Conservation (phyloP, 2,797 vertebrate species). For the Hydrophis major region DNA sequence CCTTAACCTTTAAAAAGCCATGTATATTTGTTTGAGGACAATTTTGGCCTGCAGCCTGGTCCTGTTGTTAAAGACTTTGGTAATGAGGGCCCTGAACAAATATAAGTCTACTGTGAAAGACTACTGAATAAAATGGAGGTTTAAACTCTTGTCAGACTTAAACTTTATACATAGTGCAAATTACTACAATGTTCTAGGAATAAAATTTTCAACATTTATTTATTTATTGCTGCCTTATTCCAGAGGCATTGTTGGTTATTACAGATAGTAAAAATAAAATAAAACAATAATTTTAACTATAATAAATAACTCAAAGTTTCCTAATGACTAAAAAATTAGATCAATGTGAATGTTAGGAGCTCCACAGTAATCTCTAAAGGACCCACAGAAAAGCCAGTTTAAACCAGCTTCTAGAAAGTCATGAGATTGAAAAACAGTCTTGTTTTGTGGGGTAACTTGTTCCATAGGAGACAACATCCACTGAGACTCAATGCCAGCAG, state of each 20-base stretch:
- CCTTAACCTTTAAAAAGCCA: conserved; percentile 22
- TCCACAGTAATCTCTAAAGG: neutral
- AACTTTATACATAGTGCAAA: neutral
- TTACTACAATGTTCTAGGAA: neutral
- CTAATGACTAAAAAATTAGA: neutral
- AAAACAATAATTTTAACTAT: neutral
- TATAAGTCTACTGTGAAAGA: neutral
- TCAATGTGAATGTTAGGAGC: neutral
- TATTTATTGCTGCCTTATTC: neutral
- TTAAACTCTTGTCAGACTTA: neutral
- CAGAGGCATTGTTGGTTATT: neutral
- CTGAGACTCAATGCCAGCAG: neutral
- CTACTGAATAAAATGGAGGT: neutral
- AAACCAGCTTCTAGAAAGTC: neutral
- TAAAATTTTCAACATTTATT: neutral
- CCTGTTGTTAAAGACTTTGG: neutral
- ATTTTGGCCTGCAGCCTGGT: conserved; percentile 18
- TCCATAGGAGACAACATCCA: neutral
- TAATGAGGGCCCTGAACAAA: neutral
- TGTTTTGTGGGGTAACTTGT: neutral
- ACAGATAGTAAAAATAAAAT: neutral
- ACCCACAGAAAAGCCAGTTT: neutral
- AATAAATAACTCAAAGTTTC: neutral
- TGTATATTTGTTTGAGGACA: neutral
- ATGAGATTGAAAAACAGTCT: neutral